Evolutionary conservation across 2,888 invertebrate species (phyloP).

Genomic region (Thelaira solivaga): DNA sequence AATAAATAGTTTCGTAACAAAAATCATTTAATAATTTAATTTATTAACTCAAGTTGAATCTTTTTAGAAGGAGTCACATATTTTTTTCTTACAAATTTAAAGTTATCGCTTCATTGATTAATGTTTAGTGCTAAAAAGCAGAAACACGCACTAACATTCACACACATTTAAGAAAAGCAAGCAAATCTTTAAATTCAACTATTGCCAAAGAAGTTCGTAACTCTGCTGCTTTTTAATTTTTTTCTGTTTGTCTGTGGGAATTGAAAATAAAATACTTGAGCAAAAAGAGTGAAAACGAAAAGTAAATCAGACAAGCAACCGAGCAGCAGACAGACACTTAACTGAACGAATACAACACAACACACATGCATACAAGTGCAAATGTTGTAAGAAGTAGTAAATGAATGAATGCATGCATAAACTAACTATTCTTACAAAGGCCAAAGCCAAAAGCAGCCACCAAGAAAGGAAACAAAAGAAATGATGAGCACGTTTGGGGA

Average conservation of each 20-base stretch:
- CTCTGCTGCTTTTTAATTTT: too few species aligned
- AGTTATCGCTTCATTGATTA: constrained; percentile 38
- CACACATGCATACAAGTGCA: not conserved
- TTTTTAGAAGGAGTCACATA: not conserved
- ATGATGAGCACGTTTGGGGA: constrained; percentile 52
- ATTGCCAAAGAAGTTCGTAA: not conserved
- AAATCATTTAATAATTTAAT: constrained; percentile 1
- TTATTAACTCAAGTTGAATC: not conserved
- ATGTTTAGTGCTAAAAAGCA: not conserved
- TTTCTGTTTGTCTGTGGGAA: constrained; percentile 10
- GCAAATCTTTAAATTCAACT: not conserved
- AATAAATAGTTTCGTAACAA: not conserved
- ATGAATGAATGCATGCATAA: not conserved
- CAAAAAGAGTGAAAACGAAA: constrained; percentile 42
- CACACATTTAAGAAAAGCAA: not conserved
- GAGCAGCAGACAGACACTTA: constrained; percentile 27
- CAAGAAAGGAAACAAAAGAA: constrained; percentile 12
- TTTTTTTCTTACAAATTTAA: constrained; percentile 12
- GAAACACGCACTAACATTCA: not conserved
- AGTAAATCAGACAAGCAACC: constrained; percentile 45
- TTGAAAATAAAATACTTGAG: constrained; percentile 25
- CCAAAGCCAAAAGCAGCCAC: not conserved
- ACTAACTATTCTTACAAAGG: not conserved
- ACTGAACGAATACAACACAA: constrained; percentile 8
- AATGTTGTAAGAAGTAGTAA: not conserved